These are phyloP conservation scores for Sphenodon punctatus DNA, from an alignment of 2,797 vertebrate genomes.

Conservation along the genomic window DNA sequence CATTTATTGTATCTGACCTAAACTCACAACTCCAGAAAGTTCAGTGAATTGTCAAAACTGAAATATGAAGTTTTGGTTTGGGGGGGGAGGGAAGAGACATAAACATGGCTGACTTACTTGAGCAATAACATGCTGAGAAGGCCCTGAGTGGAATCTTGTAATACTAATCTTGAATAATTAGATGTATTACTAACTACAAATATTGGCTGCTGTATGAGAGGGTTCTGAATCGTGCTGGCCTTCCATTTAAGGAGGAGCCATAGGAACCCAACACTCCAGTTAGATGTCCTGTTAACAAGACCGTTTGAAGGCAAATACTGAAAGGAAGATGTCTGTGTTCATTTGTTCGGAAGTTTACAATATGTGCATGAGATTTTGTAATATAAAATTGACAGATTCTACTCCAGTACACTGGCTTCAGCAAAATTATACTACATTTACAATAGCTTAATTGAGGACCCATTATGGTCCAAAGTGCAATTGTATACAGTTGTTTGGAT, in stretches of 20 bases:
- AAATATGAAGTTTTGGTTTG: neutral
- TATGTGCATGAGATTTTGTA: neutral
- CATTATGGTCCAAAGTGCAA: neutral
- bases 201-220: constrained; percentile 6
- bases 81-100: neutral
- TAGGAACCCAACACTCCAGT: constrained; percentile 3
- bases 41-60: constrained; percentile 33
- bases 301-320: constrained; percentile 22
- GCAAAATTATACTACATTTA: neutral
- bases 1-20: too few relatives aligned
- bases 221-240: neutral
- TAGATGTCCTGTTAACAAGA: constrained; percentile 3
- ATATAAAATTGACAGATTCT: neutral
- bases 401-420: neutral
- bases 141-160: constrained; percentile 25
- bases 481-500: neutral
- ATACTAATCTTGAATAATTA: constrained; percentile 25
- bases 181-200: constrained; percentile 25
- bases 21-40: constrained; percentile 23
- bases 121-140: constrained; percentile 23
- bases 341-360: neutral
- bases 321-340: constrained; percentile 10
- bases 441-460: neutral
- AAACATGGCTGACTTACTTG: constrained; percentile 16
- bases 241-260: neutral